A percentile compares a stretch with the other conserved stretches of the same genome.
Evolutionary conservation across 2,888 invertebrate genomes (phyloP).

Genomic region (Hybos culiciformis): DNA sequence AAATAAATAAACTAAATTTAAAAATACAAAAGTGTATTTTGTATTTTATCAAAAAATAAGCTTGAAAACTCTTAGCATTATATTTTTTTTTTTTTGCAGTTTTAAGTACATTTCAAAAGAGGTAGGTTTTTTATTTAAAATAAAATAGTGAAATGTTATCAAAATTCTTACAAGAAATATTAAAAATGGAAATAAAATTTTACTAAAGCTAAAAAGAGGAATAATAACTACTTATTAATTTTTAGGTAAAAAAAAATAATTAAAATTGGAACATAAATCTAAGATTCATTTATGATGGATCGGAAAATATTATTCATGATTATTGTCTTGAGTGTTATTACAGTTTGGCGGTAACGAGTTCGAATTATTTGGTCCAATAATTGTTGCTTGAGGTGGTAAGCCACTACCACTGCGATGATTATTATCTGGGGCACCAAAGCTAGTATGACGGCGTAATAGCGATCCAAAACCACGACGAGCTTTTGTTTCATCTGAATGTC

Average conservation of each 20-base stretch:
- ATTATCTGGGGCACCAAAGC: slow-evolving; percentile 24
- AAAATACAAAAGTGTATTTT: too few relatives aligned
- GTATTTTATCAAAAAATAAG: too few relatives aligned
- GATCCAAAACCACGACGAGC: slow-evolving; percentile 24
- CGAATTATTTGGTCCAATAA: slow-evolving; percentile 14
- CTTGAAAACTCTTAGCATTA: too few relatives aligned
- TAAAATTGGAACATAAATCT: background rate
- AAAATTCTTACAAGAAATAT: background rate
- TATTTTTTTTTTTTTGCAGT: too few relatives aligned
- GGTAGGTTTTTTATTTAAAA: too few relatives aligned
- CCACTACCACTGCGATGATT: slow-evolving; percentile 15
- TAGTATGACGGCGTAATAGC: slow-evolving; percentile 23
- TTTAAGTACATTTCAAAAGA: too few relatives aligned
- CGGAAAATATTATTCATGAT: slow-evolving; percentile 14
- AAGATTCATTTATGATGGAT: slow-evolving; percentile 9
- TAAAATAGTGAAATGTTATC: too few relatives aligned
- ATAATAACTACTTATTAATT: background rate
- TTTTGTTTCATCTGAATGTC: slow-evolving; percentile 24
- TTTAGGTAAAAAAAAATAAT: slow-evolving; percentile 1
- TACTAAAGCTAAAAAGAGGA: background rate
- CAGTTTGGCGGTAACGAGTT: slow-evolving; percentile 16
- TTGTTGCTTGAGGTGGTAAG: slow-evolving; percentile 12
- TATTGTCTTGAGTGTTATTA: slow-evolving; percentile 20
- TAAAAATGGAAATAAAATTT: background rate
- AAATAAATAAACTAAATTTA: too few relatives aligned